Base-by-base conservation (phyloP, 1,140 invertebrate genomes). In the Micrasema longulum region DNA sequence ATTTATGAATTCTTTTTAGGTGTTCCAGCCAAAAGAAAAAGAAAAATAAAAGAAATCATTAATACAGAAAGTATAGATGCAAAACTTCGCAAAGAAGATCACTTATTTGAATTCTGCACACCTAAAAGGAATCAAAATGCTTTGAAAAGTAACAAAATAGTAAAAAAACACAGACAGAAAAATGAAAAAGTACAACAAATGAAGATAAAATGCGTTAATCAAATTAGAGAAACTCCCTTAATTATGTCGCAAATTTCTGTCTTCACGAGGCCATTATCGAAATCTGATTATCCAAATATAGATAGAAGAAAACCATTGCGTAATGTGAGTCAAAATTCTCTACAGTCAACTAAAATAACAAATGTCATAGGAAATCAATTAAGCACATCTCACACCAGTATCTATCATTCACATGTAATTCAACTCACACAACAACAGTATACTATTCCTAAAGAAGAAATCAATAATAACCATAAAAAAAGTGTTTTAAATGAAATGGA, bases 21-120 rank as follows among this genome's bases (percentile, higher is more conserved):
- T 38, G 20, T 53, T 38, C 48, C 65, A 38, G 65, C 65, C 11
- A 67, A 67, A 48, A 48, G 7, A 67, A 67, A 41, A 36, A 3
- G 14, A 55, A 55, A 43, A 12, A 47, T 45, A 63, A 45, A 47
- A 47, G 5, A 47, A n/a, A 45, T 11, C 7, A 7, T 31, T 4
- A 7, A 31, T 31, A 31, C 2, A n/a, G 2, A 47, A 26, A 31
- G 26, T 26, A 23, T n/a, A 41, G 35, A 63, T 45, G 7, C 20
- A 63, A 63, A 63, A 12, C 18, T 22, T 60, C 22, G 4, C 11
- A 45, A 1, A 14, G 20, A 3, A 63, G 23, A 63, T 20, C 35
- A 41, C 31, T n/a, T 4, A 22, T 18, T 31, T 2, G 23, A 23
- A 12, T 53, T 53, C 36, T 60, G 20, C 18, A 63, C 60, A 23